Evolutionary conservation across 2,113 vertebrate species (phyloP).

Genomic region (Corydoras sp.): DNA sequence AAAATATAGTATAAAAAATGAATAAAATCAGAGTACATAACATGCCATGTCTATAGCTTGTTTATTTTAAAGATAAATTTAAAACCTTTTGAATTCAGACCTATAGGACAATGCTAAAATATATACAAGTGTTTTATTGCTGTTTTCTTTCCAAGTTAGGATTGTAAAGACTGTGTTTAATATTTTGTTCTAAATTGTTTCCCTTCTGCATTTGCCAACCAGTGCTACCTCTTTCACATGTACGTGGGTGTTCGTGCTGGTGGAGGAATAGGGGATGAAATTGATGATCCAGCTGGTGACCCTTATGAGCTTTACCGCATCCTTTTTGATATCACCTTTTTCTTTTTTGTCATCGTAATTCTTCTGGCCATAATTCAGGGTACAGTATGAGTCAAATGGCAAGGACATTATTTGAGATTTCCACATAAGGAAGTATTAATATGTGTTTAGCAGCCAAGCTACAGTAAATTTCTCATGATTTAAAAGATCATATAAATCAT

Average conservation of each 20-base stretch:
- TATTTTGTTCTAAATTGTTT: background rate
- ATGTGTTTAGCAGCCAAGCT: too few species aligned
- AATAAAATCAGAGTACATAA: too few species aligned
- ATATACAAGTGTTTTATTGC: too few species aligned
- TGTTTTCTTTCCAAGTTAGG: too few species aligned
- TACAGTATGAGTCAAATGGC: constrained; percentile 43
- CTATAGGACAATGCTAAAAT: too few species aligned
- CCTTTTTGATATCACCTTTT: constrained; percentile 97
- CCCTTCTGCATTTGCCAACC: background rate
- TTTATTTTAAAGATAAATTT: too few species aligned
- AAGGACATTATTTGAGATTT: background rate
- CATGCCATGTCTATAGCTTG: too few species aligned
- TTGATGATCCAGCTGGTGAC: constrained; percentile 95
- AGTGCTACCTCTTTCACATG: constrained; percentile 99
- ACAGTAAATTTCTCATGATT: too few species aligned
- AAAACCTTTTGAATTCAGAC: too few species aligned
- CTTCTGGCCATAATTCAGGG: constrained; percentile 97
- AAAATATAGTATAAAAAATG: too few species aligned
- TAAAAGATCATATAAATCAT: too few species aligned
- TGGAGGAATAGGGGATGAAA: constrained; percentile 95
- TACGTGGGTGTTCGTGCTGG: constrained; percentile 95
- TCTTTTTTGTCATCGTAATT: constrained; percentile 99
- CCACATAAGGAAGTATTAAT: too few species aligned
- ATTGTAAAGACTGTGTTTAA: background rate
- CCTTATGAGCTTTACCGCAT: constrained; percentile 97